Evolutionary conservation across 2,797 vertebrate species (phyloP).

Genomic region (Lophius americanus): DNA sequence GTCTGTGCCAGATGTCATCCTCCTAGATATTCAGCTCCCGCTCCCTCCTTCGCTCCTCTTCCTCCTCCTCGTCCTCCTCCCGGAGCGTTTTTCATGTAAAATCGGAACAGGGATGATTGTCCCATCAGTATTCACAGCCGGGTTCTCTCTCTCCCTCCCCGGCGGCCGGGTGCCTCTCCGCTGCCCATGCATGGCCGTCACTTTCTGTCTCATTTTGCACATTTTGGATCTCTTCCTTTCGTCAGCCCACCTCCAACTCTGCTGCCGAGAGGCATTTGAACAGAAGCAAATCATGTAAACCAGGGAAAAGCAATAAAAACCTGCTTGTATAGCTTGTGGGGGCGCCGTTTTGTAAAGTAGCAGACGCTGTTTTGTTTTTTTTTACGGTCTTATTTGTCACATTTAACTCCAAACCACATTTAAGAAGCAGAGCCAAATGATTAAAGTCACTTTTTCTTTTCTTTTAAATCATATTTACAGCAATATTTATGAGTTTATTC

Average conservation of each 20-base stretch:
- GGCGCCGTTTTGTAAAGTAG: too few relatives aligned
- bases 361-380: too few relatives aligned
- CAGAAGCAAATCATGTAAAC: conserved; percentile 21
- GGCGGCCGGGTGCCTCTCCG: conserved; percentile 32
- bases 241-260: conserved; percentile 8
- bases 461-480: too few relatives aligned
- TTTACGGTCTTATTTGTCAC: too few relatives aligned
- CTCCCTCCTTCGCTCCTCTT: neutral
- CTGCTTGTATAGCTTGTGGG: too few relatives aligned
- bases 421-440: too few relatives aligned
- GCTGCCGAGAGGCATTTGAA: conserved; percentile 14
- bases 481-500: too few relatives aligned
- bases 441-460: too few relatives aligned
- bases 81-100: conserved; percentile 45
- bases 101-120: conserved; percentile 62
- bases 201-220: conserved; percentile 36
- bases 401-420: too few relatives aligned
- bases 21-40: conserved; percentile 17
- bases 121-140: conserved; percentile 67
- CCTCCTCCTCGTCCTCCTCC: neutral
- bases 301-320: too few relatives aligned
- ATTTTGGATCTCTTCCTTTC: conserved; percentile 35
- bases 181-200: conserved; percentile 30
- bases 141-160: conserved; percentile 8
- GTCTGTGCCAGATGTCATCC: conserved; percentile 62